Base-by-base conservation (phyloP, 2,888 invertebrate genomes). In the Mechanitis mazaeus region DNA sequence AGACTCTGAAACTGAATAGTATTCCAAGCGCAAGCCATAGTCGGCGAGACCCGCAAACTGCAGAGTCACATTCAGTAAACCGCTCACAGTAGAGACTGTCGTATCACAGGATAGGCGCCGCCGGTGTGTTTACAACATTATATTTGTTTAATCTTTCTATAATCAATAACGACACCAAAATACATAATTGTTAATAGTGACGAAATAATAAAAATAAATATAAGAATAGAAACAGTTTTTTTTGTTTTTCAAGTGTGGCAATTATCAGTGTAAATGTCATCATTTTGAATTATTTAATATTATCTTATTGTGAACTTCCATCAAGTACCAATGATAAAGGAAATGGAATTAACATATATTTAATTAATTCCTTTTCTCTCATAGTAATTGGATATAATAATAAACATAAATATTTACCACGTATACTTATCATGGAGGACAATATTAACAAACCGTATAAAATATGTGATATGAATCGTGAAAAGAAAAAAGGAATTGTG, bases 401-500 rank as follows among this genome's bases (percentile, higher is more conserved):
- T 50, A 50, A 50, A 50, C 31, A 28, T 31, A 50, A 50, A 50
- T 31, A 50, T 50, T 50, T 50, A 50, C 7, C 28, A 31, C 50
- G 11, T 50, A 35, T 54, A 47, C 46, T 67, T 69, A 81, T 68
- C 78, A 92, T 92, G 92, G 92, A 92, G 76, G 88, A 91, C 78
- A 91, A 90, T 72, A 87, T 80, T 68, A 92, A 90, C 71, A 93
- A 93, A 80, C 95, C 95, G 42, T 95, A 94, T 80, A 95, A 95
- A 91, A 94, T 95, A 74, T 94, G 94, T 71, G 95, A 96, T 86
- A 92, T 94, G 69, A 93, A 93, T 72, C 92, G 96, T 73, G 94
- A 95, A 79, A 93, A 94, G 75, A 94, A 94, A 78, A 96, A 96
- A 87, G 96, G 96, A 68, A 92, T 96, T 73, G 96, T 96, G 64